Conservation (phyloP, 2,888 invertebrate species). For the Sinotaia quadrata region DNA sequence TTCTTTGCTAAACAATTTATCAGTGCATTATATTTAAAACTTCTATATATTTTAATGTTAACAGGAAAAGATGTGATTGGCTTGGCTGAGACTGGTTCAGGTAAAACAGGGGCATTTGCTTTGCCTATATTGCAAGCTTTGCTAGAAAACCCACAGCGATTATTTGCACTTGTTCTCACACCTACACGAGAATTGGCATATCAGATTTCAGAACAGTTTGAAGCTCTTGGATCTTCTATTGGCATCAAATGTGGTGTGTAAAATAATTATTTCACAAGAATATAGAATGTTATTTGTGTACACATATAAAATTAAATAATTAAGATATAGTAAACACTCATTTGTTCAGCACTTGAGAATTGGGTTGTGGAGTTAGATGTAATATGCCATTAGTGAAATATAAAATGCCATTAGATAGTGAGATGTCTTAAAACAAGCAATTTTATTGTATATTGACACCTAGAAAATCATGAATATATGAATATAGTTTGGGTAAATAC, state of each 20-base stretch:
- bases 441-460: too few species aligned
- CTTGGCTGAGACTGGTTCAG: conserved; percentile 89
- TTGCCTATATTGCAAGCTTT: conserved; percentile 94
- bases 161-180: conserved; percentile 87
- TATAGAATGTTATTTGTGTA: too few species aligned
- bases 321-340: too few species aligned
- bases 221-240: conserved; percentile 89
- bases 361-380: too few species aligned
- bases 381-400: too few species aligned
- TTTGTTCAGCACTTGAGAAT: too few species aligned
- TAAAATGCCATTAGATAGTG: too few species aligned
- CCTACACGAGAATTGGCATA: conserved; percentile 98
- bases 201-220: conserved; percentile 98
- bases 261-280: too few species aligned
- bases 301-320: too few species aligned
- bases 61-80: conserved; percentile 87
- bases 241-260: conserved; percentile 86
- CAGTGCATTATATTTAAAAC: background rate
- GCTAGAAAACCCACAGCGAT: conserved; percentile 91
- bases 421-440: too few species aligned
- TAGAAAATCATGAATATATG: too few species aligned
- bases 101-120: conserved; percentile 98
- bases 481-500: too few species aligned
- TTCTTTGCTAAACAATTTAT: background rate
- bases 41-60: conserved; percentile 1